A percentile compares a stretch with the other conserved stretches of the same genome.
Conservation (phyloP, 2,113 vertebrate genomes). For the Varanus salvator region DNA sequence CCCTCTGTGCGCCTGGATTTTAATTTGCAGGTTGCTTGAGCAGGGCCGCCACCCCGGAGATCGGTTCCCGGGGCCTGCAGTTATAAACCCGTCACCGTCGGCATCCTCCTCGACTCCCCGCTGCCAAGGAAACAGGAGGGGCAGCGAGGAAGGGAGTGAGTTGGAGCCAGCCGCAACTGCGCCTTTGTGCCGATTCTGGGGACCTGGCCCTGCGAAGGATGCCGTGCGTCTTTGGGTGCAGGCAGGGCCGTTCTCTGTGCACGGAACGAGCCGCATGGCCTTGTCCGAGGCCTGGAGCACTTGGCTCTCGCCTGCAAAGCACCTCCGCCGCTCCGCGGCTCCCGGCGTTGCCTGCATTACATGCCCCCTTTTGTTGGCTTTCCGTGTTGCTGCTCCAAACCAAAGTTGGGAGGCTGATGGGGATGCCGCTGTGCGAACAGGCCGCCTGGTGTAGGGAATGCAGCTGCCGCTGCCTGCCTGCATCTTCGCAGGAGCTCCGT, state of each 20-base stretch:
- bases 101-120: background rate
- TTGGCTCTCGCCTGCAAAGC: background rate
- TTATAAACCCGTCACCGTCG: conserved; percentile 19
- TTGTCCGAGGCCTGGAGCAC: background rate
- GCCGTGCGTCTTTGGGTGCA: conserved; percentile 59
- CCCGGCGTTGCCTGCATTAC: background rate
- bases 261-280: conserved; percentile 59
- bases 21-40: conserved; percentile 20
- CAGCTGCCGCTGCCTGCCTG: background rate
- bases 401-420: background rate
- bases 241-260: conserved; percentile 67
- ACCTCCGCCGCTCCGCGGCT: background rate
- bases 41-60: background rate
- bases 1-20: background rate
- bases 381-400: background rate
- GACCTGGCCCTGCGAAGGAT: conserved; percentile 69
- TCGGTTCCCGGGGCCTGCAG: background rate
- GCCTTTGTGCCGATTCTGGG: conserved; percentile 45
- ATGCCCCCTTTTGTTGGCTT: background rate
- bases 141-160: background rate
- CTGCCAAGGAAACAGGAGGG: background rate
- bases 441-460: background rate
- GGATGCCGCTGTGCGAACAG: background rate
- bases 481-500: too few species aligned
- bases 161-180: background rate